Evolutionary conservation across 2,113 vertebrate species (phyloP).

Genomic region (Plectropomus leopardus): DNA sequence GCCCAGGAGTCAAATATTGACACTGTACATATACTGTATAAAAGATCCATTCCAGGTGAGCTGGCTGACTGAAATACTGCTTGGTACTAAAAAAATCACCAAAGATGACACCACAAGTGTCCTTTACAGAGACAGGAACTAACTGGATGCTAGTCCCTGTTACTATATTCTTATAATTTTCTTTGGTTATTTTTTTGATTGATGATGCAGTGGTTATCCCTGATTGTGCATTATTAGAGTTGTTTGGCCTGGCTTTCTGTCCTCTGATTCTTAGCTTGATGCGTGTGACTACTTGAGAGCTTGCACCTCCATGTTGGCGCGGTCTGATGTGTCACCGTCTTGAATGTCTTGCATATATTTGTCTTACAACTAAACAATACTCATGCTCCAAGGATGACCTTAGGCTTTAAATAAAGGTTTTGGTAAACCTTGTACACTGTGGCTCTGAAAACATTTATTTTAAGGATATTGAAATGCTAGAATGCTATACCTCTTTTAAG

Average conservation of each 20-base stretch:
- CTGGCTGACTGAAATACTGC: background rate
- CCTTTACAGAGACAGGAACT: background rate
- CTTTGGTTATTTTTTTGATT: background rate
- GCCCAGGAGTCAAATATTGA: background rate
- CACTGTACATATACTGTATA: background rate
- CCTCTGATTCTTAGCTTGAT: background rate
- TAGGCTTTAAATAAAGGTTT: background rate
- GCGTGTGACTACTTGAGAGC: background rate
- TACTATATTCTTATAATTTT: too few relatives aligned
- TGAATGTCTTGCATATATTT: background rate
- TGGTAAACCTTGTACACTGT: slow-evolving; percentile 9
- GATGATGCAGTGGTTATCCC: background rate
- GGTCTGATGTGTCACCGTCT: background rate
- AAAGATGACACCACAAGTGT: too few relatives aligned
- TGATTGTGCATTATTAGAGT: background rate
- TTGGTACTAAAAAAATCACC: background rate
- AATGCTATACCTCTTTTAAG: background rate
- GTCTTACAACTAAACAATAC: slow-evolving; percentile 15
- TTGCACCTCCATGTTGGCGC: background rate
- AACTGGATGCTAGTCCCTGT: background rate
- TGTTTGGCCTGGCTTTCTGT: background rate
- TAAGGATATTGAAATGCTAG: background rate
- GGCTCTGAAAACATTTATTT: slow-evolving; percentile 11
- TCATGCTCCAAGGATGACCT: background rate
- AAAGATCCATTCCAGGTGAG: background rate